phyloP scores from a whole-genome alignment of 2,797 vertebrate genomes.

The Nothura maculosa region DNA sequence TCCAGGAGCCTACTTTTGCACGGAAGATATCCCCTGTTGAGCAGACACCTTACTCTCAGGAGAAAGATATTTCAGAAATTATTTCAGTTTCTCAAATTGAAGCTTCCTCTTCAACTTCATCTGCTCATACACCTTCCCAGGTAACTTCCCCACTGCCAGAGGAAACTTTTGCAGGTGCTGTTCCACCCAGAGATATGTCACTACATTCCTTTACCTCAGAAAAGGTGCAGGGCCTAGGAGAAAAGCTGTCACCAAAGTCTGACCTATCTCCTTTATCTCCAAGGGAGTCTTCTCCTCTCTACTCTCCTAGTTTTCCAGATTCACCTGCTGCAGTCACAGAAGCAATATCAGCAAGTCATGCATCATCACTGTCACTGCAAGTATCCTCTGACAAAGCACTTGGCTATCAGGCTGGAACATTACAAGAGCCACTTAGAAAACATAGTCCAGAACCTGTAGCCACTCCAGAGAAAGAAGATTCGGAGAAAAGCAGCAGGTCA shows the following conservation, averaged over 20 bases:
- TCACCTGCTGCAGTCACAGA: conserved; percentile 75
- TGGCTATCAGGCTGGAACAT: conserved; percentile 70
- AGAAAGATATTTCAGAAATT: conserved; percentile 86
- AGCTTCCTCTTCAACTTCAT: conserved; percentile 93
- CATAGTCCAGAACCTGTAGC: conserved; percentile 74
- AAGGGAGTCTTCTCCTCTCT: conserved; percentile 81
- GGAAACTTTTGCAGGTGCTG: conserved; percentile 78
- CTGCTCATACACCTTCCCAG: conserved; percentile 93
- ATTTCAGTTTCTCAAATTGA: conserved; percentile 93
- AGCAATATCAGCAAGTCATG: neutral
- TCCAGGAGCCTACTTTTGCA: conserved; percentile 80
- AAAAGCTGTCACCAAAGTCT: conserved; percentile 84
- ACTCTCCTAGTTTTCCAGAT: conserved; percentile 81
- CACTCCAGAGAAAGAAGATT: conserved; percentile 81
- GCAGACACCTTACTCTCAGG: conserved; percentile 86
- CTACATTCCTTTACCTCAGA: conserved; percentile 83
- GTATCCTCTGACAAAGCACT: conserved; percentile 70
- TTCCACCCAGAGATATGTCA: conserved; percentile 81
- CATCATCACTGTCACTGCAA: conserved; percentile 44
- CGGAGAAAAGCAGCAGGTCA: conserved; percentile 62
- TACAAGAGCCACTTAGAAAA: conserved; percentile 74
- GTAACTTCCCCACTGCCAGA: conserved; percentile 85
- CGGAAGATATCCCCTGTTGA: conserved; percentile 81
- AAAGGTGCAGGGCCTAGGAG: conserved; percentile 79
- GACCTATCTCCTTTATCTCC: conserved; percentile 86